Evolutionary conservation across 2,113 vertebrate genomes (phyloP).

Genomic region (Antechinus stuartii): DNA sequence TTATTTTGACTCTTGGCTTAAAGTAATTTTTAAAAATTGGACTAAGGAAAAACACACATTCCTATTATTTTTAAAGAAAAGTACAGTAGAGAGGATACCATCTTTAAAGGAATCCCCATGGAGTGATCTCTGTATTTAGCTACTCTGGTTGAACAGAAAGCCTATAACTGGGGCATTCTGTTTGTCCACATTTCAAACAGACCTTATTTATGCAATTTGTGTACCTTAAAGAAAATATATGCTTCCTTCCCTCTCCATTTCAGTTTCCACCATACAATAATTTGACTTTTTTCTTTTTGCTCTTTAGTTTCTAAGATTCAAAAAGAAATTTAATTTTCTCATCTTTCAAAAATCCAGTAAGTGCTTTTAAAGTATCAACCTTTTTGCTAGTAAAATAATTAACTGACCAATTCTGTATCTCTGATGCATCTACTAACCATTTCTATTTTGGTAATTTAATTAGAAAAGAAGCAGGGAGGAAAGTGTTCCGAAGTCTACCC

Average conservation of each 20-base stretch:
- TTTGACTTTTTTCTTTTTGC: constrained; percentile 22
- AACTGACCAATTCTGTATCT: constrained; percentile 1
- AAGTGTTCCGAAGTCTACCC: neutral
- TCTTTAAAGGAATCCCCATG: neutral
- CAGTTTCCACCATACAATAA: neutral
- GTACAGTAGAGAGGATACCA: neutral
- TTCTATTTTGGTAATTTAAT: neutral
- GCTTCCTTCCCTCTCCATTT: neutral
- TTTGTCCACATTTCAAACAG: neutral
- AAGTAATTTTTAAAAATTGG: neutral
- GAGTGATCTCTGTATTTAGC: neutral
- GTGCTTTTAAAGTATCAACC: constrained; percentile 8
- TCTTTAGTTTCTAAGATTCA: constrained; percentile 29
- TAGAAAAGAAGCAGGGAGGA: neutral
- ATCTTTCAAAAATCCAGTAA: constrained; percentile 38
- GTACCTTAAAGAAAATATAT: neutral
- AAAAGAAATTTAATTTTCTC: constrained; percentile 42
- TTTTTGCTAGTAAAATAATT: constrained; percentile 9
- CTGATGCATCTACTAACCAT: constrained; percentile 44
- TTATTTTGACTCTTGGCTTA: neutral
- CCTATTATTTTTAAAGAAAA: neutral
- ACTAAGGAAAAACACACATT: neutral
- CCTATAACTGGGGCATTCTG: neutral
- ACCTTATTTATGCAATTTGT: neutral
- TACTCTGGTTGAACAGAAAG: neutral